Conservation (phyloP, 1,140 invertebrate species). For the Caenorhabditis inopinata region DNA sequence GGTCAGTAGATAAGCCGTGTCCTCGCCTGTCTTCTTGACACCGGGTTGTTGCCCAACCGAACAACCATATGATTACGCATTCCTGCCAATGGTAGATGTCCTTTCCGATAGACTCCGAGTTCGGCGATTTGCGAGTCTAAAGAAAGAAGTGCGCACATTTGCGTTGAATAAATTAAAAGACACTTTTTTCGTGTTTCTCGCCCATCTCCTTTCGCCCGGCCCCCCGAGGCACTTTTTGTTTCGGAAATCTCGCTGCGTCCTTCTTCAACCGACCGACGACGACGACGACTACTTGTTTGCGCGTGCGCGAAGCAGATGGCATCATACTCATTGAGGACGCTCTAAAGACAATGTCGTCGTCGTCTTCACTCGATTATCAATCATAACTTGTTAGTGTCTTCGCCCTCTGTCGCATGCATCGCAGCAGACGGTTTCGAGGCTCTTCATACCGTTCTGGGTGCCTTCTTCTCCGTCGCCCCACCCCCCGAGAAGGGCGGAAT, state of each 20-base stretch:
- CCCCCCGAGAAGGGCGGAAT: too few species aligned
- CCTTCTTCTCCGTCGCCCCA: too few species aligned
- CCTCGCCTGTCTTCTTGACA: neutral
- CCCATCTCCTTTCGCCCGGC: neutral
- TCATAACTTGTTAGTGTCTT: constrained; percentile 34
- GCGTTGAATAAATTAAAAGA: constrained; percentile 17
- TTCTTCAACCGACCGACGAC: too few species aligned
- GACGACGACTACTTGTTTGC: constrained; percentile 17
- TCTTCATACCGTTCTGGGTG: neutral
- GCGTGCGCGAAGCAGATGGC: constrained; percentile 14
- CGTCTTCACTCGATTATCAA: constrained; percentile 28
- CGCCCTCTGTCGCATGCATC: too few species aligned
- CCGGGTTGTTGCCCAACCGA: constrained; percentile 2
- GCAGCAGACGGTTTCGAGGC: neutral
- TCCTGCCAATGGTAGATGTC: neutral
- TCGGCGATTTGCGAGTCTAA: too few species aligned
- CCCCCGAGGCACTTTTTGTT: constrained; percentile 21
- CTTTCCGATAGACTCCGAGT: neutral
- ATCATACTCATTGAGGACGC: neutral
- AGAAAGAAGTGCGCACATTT: neutral
- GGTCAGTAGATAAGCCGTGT: neutral
- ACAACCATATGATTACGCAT: constrained; percentile 34
- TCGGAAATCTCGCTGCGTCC: neutral
- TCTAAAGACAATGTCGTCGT: neutral
- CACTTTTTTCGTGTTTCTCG: neutral